These are phyloP conservation scores for Ichneumoninae sp. DNA, from an alignment of 2,888 invertebrate genomes.

Conservation along the genomic window DNA sequence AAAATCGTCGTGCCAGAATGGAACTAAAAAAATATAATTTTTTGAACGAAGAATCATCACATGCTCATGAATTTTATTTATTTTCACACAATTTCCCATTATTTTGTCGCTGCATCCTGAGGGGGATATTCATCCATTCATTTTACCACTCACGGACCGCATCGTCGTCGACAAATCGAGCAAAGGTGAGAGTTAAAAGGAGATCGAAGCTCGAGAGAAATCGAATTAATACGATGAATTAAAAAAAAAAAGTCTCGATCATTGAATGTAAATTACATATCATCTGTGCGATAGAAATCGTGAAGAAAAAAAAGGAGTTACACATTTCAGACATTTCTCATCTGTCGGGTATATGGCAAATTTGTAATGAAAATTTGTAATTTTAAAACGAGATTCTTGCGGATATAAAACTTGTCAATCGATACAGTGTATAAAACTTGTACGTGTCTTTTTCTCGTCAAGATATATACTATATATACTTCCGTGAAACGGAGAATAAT, in stretches of 20 bases:
- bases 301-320: conserved; percentile 1
- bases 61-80: conserved; percentile 65
- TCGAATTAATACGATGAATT: not conserved
- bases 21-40: conserved; percentile 83
- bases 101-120: conserved; percentile 9
- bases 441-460: conserved; percentile 43
- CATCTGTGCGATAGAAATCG: conserved; percentile 18
- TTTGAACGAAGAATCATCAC: conserved; percentile 78
- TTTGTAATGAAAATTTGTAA: conserved; percentile 49
- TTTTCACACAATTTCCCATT: conserved; percentile 41
- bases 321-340: conserved; percentile 24
- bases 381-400: conserved; percentile 29
- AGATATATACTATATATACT: conserved; percentile 28
- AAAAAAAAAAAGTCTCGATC: not conserved
- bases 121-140: conserved; percentile 12
- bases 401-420: conserved; percentile 33
- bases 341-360: conserved; percentile 31
- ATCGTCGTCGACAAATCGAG: conserved; percentile 10
- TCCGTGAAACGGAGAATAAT: conserved; percentile 25
- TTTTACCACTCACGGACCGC: not conserved
- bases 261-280: conserved; percentile 33
- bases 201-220: conserved; percentile 9
- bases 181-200: conserved; percentile 24
- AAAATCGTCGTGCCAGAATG: conserved; percentile 81
- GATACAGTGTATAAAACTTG: conserved; percentile 52